phyloP scores from a whole-genome alignment of 2,113 vertebrate genomes.

The Murina feae region DNA sequence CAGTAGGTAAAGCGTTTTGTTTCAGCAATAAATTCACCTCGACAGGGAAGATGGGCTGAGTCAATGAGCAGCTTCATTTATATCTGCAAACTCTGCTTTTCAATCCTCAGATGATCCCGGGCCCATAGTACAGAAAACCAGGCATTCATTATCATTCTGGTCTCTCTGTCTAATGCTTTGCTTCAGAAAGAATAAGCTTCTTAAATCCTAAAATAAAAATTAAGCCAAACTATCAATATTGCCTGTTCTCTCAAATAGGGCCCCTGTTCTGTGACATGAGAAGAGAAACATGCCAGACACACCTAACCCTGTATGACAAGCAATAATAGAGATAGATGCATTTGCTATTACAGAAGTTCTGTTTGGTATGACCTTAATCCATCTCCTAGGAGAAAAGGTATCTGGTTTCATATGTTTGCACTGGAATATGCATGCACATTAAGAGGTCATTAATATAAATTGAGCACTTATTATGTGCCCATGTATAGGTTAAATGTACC shows the following conservation, averaged over 20 bases:
- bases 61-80: slow-evolving; percentile 59
- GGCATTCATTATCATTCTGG: slow-evolving; percentile 39
- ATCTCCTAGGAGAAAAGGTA: not conserved
- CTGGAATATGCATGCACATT: not conserved
- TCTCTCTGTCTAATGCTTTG: slow-evolving; percentile 25
- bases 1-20: slow-evolving; percentile 36
- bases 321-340: slow-evolving; percentile 3
- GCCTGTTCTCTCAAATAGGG: not conserved
- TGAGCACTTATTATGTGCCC: not conserved
- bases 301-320: not conserved
- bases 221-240: not conserved
- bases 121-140: slow-evolving; percentile 28
- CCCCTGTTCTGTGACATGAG: not conserved
- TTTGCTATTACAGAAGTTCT: not conserved
- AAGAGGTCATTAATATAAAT: not conserved
- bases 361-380: not conserved
- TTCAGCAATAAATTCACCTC: slow-evolving; percentile 42
- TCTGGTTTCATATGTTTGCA: not conserved
- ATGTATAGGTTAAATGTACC: not conserved
- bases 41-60: not conserved
- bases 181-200: slow-evolving; percentile 41
- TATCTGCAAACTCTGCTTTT: slow-evolving; percentile 51
- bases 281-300: not conserved
- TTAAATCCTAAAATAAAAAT: slow-evolving; percentile 48
- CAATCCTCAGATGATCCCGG: slow-evolving; percentile 45